A percentile compares a stretch with the other conserved stretches of the same genome.
phyloP scores from a whole-genome alignment of 2,113 vertebrate genomes.

The Piaya cayana region DNA sequence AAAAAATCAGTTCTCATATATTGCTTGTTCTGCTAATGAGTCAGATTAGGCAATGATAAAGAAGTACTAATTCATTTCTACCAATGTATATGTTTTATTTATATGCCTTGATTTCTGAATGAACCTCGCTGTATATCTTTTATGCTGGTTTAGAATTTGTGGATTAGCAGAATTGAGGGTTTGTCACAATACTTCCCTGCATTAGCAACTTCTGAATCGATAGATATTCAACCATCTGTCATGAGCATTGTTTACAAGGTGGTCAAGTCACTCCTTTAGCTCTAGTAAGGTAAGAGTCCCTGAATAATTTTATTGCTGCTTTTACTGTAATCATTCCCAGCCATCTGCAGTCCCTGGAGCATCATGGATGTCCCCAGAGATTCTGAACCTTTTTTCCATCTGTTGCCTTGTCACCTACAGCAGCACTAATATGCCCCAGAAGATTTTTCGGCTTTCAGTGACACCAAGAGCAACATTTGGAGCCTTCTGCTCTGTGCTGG shows the following conservation, averaged over 20 bases:
- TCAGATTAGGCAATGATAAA: background rate
- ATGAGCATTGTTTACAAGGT: background rate
- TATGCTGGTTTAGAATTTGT: background rate
- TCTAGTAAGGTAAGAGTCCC: background rate
- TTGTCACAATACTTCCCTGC: background rate
- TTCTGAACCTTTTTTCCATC: slow-evolving; percentile 47
- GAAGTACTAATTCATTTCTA: background rate
- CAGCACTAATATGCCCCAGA: background rate
- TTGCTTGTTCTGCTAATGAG: background rate
- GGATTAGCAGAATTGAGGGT: background rate
- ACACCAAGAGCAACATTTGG: background rate
- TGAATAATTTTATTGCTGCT: background rate
- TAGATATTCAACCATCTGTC: background rate
- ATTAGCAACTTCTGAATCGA: background rate
- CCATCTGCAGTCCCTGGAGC: slow-evolving; percentile 37
- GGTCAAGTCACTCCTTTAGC: background rate
- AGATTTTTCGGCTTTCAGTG: slow-evolving; percentile 10
- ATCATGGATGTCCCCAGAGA: background rate
- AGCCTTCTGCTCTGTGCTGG: background rate
- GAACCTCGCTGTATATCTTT: background rate
- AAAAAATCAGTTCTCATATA: background rate
- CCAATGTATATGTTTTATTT: background rate
- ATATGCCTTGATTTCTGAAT: background rate
- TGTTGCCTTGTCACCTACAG: slow-evolving; percentile 29
- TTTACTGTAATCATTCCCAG: background rate